A percentile compares a stretch with the other conserved stretches of the same genome.
phyloP scores from a whole-genome alignment of 2,113 vertebrate genomes.

The Mastomys natalensis region DNA sequence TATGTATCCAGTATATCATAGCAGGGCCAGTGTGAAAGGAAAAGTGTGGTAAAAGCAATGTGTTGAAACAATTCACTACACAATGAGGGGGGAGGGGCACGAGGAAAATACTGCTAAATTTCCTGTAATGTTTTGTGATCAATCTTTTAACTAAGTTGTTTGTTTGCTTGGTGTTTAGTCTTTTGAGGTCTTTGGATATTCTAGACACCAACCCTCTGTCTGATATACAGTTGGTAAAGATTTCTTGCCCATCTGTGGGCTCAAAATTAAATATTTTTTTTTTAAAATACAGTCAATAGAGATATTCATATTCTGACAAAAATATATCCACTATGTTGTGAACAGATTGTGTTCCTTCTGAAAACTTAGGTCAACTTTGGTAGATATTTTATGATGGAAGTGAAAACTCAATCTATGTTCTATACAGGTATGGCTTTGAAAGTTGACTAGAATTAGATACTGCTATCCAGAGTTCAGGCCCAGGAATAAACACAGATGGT shows the following conservation, averaged over 20 bases:
- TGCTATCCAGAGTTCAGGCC: not conserved
- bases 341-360: not conserved
- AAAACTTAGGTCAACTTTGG: not conserved
- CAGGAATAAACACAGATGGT: not conserved
- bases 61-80: not conserved
- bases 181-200: not conserved
- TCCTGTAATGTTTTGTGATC: not conserved
- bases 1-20: not conserved
- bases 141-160: not conserved
- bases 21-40: not conserved
- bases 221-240: not conserved
- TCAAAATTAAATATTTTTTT: not conserved
- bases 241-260: not conserved
- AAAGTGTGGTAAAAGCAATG: not conserved
- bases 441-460: not conserved
- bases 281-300: not conserved
- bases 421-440: not conserved
- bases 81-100: accelerated
- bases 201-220: not conserved
- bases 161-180: not conserved
- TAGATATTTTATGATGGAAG: not conserved
- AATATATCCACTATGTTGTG: not conserved
- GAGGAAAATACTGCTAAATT: not conserved
- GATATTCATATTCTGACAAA: not conserved
- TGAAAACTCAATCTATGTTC: not conserved